phyloP scores from a whole-genome alignment of 2,888 invertebrate genomes.

The Buathra laborator region DNA sequence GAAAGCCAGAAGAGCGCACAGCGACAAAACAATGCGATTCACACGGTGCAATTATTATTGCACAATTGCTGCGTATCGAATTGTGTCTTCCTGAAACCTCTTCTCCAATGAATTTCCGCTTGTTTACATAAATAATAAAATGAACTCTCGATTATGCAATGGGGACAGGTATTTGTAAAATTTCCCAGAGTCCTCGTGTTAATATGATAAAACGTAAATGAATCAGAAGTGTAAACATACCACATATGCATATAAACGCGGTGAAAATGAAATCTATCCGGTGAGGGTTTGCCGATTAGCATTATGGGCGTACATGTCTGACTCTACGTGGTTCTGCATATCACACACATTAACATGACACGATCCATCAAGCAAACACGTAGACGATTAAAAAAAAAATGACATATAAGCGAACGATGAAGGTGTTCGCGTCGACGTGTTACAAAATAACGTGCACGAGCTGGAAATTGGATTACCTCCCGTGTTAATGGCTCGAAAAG shows the following conservation, averaged over 20 bases:
- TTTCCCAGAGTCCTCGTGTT: not conserved
- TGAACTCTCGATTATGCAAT: constrained; percentile 23
- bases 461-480: constrained; percentile 44
- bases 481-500: not conserved
- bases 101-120: not conserved
- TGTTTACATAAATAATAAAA: not conserved
- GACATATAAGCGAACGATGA: constrained; percentile 15
- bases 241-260: not conserved
- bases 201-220: not conserved
- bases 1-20: not conserved
- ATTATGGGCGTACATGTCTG: constrained; percentile 34
- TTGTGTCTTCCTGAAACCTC: not conserved
- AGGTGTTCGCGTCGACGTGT: not conserved
- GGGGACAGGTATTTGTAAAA: not conserved
- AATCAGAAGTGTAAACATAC: not conserved
- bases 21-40: constrained; percentile 42
- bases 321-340: constrained; percentile 12
- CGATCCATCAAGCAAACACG: constrained; percentile 6
- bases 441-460: not conserved
- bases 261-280: constrained; percentile 9
- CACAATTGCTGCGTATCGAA: not conserved
- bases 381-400: not conserved
- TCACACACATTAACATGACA: not conserved
- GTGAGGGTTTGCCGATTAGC: constrained; percentile 37
- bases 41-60: constrained; percentile 43